Evolutionary conservation across 2,888 invertebrate genomes (phyloP), one percentile per base, ranked within the genome.

Genomic region (Andrena bucephala): DNA sequence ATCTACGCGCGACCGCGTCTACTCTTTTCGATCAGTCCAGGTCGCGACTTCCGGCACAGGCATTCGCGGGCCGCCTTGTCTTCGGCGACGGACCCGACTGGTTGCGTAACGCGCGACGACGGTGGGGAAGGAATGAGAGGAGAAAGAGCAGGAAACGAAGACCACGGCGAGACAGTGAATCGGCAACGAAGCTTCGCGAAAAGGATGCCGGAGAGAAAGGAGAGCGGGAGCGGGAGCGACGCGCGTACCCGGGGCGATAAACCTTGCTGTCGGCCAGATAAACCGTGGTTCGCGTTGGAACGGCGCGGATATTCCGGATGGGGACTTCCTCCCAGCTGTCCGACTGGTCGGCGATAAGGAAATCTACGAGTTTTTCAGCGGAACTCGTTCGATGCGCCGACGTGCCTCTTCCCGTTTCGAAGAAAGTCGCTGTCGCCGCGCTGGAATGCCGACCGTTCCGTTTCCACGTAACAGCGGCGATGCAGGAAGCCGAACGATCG

Each of bases 251-350:
- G 50, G 48, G 50, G 52, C 33, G 87, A 87, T 87, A 85, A 85
- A 69, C 33, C 70, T 42, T 50, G 62, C 36, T 52, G 74, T 50
- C 65, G 50, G 67, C 36, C 52, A 85, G 87, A 87, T 87, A 87
- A 87, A 63, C 57, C 36, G 3, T 33, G 7, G 60, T 68, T 59
- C 27, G 68, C 71, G 77, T 24, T 80, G 85, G 83, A 77, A 83
- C 81, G 81, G 79, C 82, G 72, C 77, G 77, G 77, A 83, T 83
- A 83, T 77, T 87, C 87, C 87, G 87, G 91, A 91, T 90, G 88
- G 85, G 65, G 71, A 89, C 90, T 91, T 91, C 91, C 91, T 89
- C 76, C 81, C 89, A 88, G 89, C 87, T 89, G 89, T 87, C 77
- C 71, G 67, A 72, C 87, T 67, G 63, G 57, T 57, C 70, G 63